Evolutionary conservation across 2,797 vertebrate genomes (phyloP).

Genomic region (Tapirus indicus): DNA sequence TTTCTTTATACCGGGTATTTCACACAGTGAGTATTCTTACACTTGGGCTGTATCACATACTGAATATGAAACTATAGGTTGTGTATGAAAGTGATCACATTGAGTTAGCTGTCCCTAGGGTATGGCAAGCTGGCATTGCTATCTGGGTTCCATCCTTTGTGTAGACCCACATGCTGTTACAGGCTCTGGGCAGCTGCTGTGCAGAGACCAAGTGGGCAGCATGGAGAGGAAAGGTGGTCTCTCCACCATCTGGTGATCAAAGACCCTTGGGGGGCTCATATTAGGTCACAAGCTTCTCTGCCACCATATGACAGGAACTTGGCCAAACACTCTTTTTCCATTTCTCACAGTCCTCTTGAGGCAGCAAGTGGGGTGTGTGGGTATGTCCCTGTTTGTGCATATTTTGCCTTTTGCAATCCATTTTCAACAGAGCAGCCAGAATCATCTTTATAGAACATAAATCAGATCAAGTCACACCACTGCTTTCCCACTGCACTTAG

Average conservation of each 20-base stretch:
- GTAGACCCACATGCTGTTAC: conserved; percentile 36
- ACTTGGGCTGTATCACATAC: not conserved
- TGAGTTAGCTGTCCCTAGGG: conserved; percentile 3
- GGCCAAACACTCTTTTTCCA: conserved; percentile 28
- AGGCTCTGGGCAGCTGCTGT: conserved; percentile 69
- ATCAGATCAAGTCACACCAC: conserved; percentile 37
- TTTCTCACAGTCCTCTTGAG: conserved; percentile 16
- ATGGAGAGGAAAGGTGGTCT: conserved; percentile 63
- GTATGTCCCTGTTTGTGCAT: not conserved
- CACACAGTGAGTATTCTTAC: not conserved
- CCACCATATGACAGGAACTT: conserved; percentile 74
- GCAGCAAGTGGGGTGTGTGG: not conserved
- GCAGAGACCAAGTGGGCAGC: conserved; percentile 66
- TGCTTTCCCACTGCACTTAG: not conserved
- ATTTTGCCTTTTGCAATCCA: conserved; percentile 45
- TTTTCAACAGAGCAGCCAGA: conserved; percentile 62
- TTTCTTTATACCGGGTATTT: not conserved
- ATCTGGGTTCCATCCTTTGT: conserved; percentile 39
- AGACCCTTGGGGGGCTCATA: conserved; percentile 64
- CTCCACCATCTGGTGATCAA: conserved; percentile 79
- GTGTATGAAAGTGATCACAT: not conserved
- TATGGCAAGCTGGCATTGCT: conserved; percentile 45
- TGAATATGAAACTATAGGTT: not conserved
- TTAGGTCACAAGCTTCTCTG: conserved; percentile 72
- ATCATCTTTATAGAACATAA: conserved; percentile 50